These are phyloP conservation scores for Pemphigus obesinymphae DNA, from an alignment of 1,140 invertebrate genomes.

Conservation along the genomic window DNA sequence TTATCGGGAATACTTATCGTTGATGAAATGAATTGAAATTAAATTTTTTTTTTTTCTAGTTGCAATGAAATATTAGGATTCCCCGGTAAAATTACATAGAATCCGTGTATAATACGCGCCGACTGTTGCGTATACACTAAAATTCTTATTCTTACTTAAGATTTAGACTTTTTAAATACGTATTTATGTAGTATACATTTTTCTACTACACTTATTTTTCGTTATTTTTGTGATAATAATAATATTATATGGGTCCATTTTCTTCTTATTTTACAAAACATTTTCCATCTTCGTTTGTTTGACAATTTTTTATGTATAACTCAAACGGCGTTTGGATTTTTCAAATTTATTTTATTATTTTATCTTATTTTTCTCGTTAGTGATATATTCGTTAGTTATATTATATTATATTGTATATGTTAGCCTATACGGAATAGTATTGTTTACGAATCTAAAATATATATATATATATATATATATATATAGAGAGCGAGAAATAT, in stretches of 20 bases:
- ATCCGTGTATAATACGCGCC: not conserved
- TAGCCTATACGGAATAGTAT: not conserved
- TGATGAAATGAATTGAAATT: too few species aligned
- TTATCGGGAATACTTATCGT: too few species aligned
- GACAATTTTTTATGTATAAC: not conserved
- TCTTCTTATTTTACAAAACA: not conserved
- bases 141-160: slow-evolving; percentile 3
- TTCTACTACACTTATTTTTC: not conserved
- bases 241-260: slow-evolving; percentile 13
- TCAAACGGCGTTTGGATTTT: not conserved
- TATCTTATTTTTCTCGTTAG: too few species aligned
- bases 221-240: slow-evolving; percentile 18
- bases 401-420: not conserved
- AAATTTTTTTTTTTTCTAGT: too few species aligned
- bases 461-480: too few species aligned
- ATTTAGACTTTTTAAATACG: slow-evolving; percentile 8
- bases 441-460: not conserved
- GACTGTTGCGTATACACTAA: not conserved
- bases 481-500: too few species aligned
- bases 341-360: too few species aligned
- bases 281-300: not conserved
- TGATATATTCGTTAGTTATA: too few species aligned
- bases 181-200: not conserved
- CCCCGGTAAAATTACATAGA: too few species aligned
- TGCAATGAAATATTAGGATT: too few species aligned